phyloP scores from a whole-genome alignment of 2,888 invertebrate genomes.

The Tanytarsus gracilentus region DNA sequence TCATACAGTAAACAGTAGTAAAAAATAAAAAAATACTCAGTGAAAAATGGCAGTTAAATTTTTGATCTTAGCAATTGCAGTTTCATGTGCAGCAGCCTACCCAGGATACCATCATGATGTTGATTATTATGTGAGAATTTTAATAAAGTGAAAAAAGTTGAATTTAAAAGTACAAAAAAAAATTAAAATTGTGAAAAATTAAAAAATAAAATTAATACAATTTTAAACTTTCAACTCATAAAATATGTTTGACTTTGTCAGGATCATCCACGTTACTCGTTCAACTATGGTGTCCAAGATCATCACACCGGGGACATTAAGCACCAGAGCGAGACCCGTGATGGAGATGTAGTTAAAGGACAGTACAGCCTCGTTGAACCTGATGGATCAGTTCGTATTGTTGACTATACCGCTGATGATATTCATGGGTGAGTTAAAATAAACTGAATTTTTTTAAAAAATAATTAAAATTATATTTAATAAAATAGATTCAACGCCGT shows the following conservation, averaged over 20 bases:
- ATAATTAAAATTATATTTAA: not conserved
- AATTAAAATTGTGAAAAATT: not conserved
- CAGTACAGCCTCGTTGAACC: conserved; percentile 45
- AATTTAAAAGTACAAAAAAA: not conserved
- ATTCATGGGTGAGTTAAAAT: conserved; percentile 35
- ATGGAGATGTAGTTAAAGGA: conserved; percentile 44
- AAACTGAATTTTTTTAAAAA: not conserved
- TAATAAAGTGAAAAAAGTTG: not conserved
- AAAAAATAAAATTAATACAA: not conserved
- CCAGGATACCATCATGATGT: conserved; percentile 15
- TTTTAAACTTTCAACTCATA: not conserved
- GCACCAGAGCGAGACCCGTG: conserved; percentile 43
- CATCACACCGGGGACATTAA: conserved; percentile 43
- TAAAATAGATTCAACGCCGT: conserved; percentile 41
- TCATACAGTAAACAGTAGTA: not conserved
- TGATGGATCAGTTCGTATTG: conserved; percentile 42
- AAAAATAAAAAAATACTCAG: not conserved
- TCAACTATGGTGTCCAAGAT: conserved; percentile 44
- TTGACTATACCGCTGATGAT: conserved; percentile 44
- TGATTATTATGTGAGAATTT: conserved; percentile 23
- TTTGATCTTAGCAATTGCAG: conserved; percentile 6
- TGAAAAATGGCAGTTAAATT: conserved; percentile 13
- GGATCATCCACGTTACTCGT: conserved; percentile 43
- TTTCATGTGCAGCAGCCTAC: not conserved
- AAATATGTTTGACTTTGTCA: conserved; percentile 30